Conservation (phyloP, 2,888 invertebrate genomes). For the Sinotaia quadrata region DNA sequence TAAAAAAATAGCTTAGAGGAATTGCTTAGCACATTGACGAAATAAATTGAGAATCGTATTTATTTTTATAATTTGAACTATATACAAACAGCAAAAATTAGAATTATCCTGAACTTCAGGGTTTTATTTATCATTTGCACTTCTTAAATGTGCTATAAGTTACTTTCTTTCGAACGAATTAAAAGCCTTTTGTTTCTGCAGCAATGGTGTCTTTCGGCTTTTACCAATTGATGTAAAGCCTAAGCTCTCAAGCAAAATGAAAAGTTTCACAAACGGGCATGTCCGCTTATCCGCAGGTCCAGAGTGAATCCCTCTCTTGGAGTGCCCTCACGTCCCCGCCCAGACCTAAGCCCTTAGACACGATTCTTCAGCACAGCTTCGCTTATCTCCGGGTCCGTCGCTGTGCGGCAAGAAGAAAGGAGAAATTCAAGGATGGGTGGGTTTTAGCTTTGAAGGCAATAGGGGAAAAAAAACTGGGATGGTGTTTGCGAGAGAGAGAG, state of each 20-base stretch:
- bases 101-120: no score
- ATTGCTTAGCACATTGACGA: no score
- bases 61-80: no score
- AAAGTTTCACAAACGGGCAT: neutral
- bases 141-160: no score
- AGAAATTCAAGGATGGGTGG: neutral
- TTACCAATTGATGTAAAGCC: neutral
- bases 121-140: no score
- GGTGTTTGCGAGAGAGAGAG: neutral
- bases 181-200: no score
- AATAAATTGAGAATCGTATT: no score
- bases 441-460: neutral
- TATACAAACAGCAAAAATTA: no score
- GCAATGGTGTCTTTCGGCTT: no score
- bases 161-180: no score
- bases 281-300: conserved; percentile 23
- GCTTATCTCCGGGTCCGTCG: conserved; percentile 17
- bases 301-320: conserved; percentile 21
- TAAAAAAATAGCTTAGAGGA: no score
- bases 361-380: conserved; percentile 18
- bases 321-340: conserved; percentile 25
- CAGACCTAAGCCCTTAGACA: conserved; percentile 25
- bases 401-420: neutral
- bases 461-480: neutral
- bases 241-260: neutral